Conservation (phyloP, 2,113 vertebrate genomes). For the Tragelaphus buxtoni region DNA sequence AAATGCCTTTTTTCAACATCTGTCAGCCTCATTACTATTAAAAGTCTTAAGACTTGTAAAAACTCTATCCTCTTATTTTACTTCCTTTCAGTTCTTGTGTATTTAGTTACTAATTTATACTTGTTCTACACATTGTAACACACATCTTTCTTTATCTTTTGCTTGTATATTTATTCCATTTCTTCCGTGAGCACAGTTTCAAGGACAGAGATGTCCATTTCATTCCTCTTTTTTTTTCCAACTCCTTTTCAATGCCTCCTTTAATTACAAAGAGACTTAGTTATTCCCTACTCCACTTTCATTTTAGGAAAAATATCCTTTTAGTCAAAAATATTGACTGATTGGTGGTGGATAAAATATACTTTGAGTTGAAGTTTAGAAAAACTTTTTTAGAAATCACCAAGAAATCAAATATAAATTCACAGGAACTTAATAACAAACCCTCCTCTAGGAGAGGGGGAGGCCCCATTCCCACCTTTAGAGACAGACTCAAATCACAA, state of each 20-base stretch:
- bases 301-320: background rate
- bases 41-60: conserved; percentile 34
- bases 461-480: background rate
- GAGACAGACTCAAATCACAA: background rate
- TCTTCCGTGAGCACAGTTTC: background rate
- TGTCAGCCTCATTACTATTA: background rate
- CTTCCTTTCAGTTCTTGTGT: background rate
- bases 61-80: background rate
- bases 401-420: background rate
- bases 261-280: background rate
- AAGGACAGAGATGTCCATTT: background rate
- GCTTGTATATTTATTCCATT: background rate
- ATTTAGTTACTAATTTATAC: background rate
- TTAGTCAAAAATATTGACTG: background rate
- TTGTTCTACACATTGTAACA: background rate
- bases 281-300: background rate
- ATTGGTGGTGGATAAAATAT: background rate
- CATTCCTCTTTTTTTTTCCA: background rate
- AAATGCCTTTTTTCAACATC: conserved; percentile 24
- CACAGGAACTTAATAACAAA: conserved; percentile 10
- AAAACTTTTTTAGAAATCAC: conserved; percentile 34
- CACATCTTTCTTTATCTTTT: background rate
- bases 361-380: background rate
- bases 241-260: background rate
- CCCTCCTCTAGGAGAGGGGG: background rate